These are phyloP conservation scores for Pristionchus fissidentatus DNA, from an alignment of 2,888 invertebrate species.

Conservation along the genomic window DNA sequence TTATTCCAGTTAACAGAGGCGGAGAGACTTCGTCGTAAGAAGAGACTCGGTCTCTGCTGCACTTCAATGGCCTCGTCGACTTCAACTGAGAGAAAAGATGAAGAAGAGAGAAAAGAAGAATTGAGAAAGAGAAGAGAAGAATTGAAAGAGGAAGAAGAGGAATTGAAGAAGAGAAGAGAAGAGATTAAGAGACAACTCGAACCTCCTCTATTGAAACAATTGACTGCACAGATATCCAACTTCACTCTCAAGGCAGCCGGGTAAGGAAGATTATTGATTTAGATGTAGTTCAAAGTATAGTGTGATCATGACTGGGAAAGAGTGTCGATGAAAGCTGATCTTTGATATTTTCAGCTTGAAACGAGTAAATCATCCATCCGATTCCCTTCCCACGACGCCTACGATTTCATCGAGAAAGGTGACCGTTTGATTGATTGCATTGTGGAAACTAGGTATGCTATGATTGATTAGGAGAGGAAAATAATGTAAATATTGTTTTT, in stretches of 20 bases:
- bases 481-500: too few relatives aligned
- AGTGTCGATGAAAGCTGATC: too few relatives aligned
- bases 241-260: slow-evolving; percentile 46
- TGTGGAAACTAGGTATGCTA: too few relatives aligned
- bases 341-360: not conserved
- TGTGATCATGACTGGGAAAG: too few relatives aligned
- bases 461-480: too few relatives aligned
- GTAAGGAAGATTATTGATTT: not conserved
- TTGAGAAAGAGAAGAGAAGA: slow-evolving; percentile 51
- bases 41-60: slow-evolving; percentile 58
- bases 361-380: slow-evolving; percentile 51
- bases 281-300: too few relatives aligned
- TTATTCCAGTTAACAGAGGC: slow-evolving; percentile 57
- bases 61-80: slow-evolving; percentile 62
- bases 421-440: too few relatives aligned
- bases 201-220: slow-evolving; percentile 23
- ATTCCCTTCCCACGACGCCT: slow-evolving; percentile 65
- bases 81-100: slow-evolving; percentile 54
- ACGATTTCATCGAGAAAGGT: slow-evolving; percentile 50
- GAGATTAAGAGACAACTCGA: slow-evolving; percentile 53
- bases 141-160: slow-evolving; percentile 56
- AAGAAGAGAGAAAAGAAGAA: slow-evolving; percentile 56
- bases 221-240: slow-evolving; percentile 5
- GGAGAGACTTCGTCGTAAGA: slow-evolving; percentile 57
- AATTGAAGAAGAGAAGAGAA: slow-evolving; percentile 59